These are phyloP conservation scores for Flexamia atlantica DNA, from an alignment of 2,888 invertebrate species.

Conservation along the genomic window DNA sequence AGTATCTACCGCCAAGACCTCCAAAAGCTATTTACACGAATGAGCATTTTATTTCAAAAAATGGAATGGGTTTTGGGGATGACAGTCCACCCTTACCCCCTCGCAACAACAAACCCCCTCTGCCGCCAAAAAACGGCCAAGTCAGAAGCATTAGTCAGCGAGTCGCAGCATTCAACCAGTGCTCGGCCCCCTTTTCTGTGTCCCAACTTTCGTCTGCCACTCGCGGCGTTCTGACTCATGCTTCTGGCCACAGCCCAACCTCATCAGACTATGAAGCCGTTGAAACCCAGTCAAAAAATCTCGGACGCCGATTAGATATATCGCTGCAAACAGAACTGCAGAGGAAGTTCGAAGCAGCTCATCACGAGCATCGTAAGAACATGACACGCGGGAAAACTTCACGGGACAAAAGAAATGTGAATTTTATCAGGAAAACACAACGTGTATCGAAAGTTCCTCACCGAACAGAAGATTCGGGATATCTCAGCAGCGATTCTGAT, in stretches of 20 bases:
- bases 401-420: constrained; percentile 52
- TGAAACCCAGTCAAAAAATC: constrained; percentile 61
- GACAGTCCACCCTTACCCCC: constrained; percentile 74
- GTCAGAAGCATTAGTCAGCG: constrained; percentile 79
- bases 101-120: constrained; percentile 69
- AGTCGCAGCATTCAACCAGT: constrained; percentile 74
- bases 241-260: constrained; percentile 76
- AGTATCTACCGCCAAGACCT: constrained; percentile 78
- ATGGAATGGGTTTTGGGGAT: constrained; percentile 57
- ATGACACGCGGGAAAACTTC: background rate
- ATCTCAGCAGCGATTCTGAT: constrained; percentile 89
- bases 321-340: constrained; percentile 55
- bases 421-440: constrained; percentile 47
- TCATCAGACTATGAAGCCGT: constrained; percentile 77
- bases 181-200: constrained; percentile 64
- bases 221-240: constrained; percentile 74
- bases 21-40: constrained; percentile 77
- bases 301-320: constrained; percentile 59
- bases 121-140: constrained; percentile 71
- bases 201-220: constrained; percentile 59
- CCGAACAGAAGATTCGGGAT: constrained; percentile 87
- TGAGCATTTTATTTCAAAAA: constrained; percentile 68
- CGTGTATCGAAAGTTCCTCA: constrained; percentile 72
- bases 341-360: constrained; percentile 36
- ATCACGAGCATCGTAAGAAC: constrained; percentile 1